These are phyloP conservation scores for Staurois parvus DNA, from an alignment of 2,797 vertebrate species.

Conservation along the genomic window DNA sequence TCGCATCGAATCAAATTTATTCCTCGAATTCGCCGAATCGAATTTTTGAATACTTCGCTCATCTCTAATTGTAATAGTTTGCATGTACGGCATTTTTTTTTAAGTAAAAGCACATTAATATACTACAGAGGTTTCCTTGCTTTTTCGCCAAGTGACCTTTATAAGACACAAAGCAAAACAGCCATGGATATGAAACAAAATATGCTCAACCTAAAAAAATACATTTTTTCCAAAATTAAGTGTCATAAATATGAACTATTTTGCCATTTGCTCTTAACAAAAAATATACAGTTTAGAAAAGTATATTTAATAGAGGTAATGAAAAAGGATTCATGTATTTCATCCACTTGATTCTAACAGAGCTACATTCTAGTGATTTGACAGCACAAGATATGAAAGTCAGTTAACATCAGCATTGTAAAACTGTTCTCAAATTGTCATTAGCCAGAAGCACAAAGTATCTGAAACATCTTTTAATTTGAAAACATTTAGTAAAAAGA, in stretches of 20 bases:
- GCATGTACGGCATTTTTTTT: too few species aligned
- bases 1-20: too few species aligned
- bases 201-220: too few species aligned
- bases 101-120: too few species aligned
- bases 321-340: not conserved
- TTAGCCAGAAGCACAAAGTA: not conserved
- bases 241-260: not conserved
- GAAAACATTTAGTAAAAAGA: slow-evolving; percentile 22
- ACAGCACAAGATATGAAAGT: not conserved
- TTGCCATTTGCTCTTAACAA: not conserved
- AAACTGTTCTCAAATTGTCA: slow-evolving; percentile 7
- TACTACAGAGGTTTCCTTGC: too few species aligned
- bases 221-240: too few species aligned
- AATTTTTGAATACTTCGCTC: too few species aligned
- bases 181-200: too few species aligned
- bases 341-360: not conserved
- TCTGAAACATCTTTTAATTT: not conserved
- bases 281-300: not conserved
- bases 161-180: too few species aligned
- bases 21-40: too few species aligned
- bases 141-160: too few species aligned
- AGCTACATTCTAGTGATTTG: slow-evolving; percentile 7
- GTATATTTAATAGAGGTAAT: not conserved
- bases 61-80: too few species aligned
- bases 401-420: not conserved